Evolutionary conservation across 2,113 vertebrate species (phyloP), one percentile per base, ranked within the genome.

Genomic region (Rhagologus leucostigma): DNA sequence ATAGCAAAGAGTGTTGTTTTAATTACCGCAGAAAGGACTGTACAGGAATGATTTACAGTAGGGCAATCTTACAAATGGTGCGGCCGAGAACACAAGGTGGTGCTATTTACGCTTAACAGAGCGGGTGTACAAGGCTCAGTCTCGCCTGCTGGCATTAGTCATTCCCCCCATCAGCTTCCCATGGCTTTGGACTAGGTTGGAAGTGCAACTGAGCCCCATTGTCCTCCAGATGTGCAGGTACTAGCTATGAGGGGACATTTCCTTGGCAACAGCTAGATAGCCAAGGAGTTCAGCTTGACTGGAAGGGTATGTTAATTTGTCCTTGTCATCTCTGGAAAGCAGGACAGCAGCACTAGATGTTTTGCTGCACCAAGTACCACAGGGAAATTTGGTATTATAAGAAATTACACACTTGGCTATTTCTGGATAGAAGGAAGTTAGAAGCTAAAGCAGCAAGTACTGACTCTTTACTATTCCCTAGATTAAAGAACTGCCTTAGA

Each of bases 331-430:
- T 92, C 70, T 47, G 59, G 85, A 77, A 96, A 42, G 75, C 63
- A 94, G 79, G 75, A 92, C 82, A 92, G 85, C 59, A 81, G 64
- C 2, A 4, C 26, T 93, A 46, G 82, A 44, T 56, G 64, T 88
- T 97, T 88, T 88, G 67, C 95, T 83, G 55, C 83, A 94, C 76
- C 75, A 86, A n/a, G 68, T 83, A 94, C 95, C 67, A 30, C 71
- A 77, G 93, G 93, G 95, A 96, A 93, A 95, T 95, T 65, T 87
- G 67, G 75, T 59, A 63, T 69, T 77, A 70, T 90, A 52, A 80
- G 70, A 91, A 94, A 95, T 90, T 71, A 95, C 93, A 91, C 71
- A 91, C 90, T 96, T 94, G 63, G 63, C 93, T 97, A 63, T 91
- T 91, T 86, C 50, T 67, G 87, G 75, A 41, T 62, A 77, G 78